phyloP scores from a whole-genome alignment of 1,140 invertebrate species.

The Psix sp. region DNA sequence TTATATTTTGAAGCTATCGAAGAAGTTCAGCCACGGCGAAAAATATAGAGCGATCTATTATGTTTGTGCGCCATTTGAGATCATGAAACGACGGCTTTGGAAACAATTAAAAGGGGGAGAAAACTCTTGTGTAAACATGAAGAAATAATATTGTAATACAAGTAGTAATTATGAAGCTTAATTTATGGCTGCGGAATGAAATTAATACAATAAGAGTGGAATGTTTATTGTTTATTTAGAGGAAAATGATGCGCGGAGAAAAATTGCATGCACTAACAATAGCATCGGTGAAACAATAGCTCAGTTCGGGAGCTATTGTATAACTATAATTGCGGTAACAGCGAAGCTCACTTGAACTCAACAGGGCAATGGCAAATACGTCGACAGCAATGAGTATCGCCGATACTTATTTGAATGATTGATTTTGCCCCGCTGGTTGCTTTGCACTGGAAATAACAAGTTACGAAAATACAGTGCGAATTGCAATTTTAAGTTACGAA shows the following conservation, averaged over 20 bases:
- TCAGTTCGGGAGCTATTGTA: constrained; percentile 16
- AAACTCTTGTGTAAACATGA: not conserved
- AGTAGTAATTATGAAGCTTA: not conserved
- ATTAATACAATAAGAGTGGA: constrained; percentile 25
- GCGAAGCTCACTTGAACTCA: constrained; percentile 30
- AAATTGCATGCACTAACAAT: constrained; percentile 40
- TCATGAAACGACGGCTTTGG: no score
- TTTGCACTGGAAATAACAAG: not conserved
- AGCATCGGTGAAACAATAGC: constrained; percentile 18
- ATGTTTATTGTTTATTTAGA: constrained; percentile 31
- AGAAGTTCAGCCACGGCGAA: no score
- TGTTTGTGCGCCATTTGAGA: no score
- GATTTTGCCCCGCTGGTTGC: constrained; percentile 12
- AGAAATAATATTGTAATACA: constrained; percentile 2
- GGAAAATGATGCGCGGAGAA: constrained; percentile 25
- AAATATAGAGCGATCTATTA: no score
- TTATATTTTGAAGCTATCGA: not conserved
- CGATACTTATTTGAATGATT: constrained; percentile 13
- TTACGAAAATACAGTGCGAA: not conserved
- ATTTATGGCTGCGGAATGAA: constrained; percentile 32
- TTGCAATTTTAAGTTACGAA: not conserved
- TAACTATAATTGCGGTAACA: constrained; percentile 33
- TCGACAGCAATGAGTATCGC: constrained; percentile 9
- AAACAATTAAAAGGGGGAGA: no score
- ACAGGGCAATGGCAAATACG: constrained; percentile 15